Evolutionary conservation across 2,888 invertebrate species (phyloP).

Genomic region (Phalera bucephala): DNA sequence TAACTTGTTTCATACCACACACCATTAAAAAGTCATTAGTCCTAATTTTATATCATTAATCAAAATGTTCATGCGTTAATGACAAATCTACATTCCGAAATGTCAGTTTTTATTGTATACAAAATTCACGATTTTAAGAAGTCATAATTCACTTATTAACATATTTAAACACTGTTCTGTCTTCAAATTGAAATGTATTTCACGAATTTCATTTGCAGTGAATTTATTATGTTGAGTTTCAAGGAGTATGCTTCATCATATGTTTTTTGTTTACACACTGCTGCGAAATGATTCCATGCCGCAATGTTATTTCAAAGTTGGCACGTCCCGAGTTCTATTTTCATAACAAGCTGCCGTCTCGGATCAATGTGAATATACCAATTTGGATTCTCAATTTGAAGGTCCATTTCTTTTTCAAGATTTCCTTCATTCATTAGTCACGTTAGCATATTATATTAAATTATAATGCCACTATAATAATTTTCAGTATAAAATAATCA

Average conservation of each 20-base stretch:
- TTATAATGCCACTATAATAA: too few species aligned
- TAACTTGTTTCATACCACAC: too few species aligned
- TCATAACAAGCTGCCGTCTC: conserved; percentile 37
- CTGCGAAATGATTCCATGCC: conserved; percentile 15
- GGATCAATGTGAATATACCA: conserved; percentile 19
- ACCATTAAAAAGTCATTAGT: conserved; percentile 23
- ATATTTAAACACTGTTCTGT: background rate
- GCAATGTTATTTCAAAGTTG: conserved; percentile 27
- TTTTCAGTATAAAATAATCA: background rate
- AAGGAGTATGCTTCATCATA: too few species aligned
- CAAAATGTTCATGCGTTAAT: background rate
- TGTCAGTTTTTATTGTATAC: background rate
- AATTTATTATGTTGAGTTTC: too few species aligned
- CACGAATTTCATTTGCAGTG: too few species aligned
- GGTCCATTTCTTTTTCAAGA: conserved; percentile 18
- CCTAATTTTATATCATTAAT: conserved; percentile 12
- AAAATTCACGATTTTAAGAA: background rate
- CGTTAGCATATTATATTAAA: too few species aligned
- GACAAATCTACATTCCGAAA: background rate
- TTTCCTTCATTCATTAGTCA: background rate
- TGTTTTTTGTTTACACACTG: conserved; percentile 47
- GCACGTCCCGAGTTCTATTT: conserved; percentile 47
- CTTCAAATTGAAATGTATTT: too few species aligned
- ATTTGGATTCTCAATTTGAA: conserved; percentile 26
- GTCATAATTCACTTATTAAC: background rate